Evolutionary conservation across 2,888 invertebrate genomes (phyloP).

Genomic region (Lasioglossum malachurum): DNA sequence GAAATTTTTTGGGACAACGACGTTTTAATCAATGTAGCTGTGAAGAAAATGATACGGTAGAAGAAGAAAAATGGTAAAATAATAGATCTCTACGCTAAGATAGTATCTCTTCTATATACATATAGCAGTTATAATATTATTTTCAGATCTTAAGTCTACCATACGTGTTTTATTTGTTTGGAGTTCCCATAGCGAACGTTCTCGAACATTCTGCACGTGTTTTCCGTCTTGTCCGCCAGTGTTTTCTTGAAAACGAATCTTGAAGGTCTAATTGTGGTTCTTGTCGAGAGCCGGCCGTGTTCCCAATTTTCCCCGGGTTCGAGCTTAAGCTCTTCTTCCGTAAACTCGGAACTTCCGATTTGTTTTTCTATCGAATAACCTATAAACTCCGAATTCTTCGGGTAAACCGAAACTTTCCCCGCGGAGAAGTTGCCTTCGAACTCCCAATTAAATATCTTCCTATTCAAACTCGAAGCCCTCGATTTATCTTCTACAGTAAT

Average conservation of each 20-base stretch:
- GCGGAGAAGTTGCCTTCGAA: neutral
- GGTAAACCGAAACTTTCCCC: conserved; percentile 1
- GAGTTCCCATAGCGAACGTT: neutral
- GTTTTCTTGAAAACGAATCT: neutral
- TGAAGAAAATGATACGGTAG: too few relatives aligned
- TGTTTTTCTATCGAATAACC: conserved; percentile 23
- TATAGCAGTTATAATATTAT: neutral
- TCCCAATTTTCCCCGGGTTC: neutral
- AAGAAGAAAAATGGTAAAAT: too few relatives aligned
- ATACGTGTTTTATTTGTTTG: neutral
- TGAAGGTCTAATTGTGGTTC: conserved; percentile 3
- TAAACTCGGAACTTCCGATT: neutral
- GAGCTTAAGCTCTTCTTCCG: neutral
- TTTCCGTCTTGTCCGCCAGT: neutral
- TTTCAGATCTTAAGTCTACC: neutral
- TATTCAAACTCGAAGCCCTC: conserved; percentile 23
- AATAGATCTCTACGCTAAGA: too few relatives aligned
- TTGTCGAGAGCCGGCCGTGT: neutral
- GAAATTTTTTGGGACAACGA: too few relatives aligned
- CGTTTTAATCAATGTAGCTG: too few relatives aligned
- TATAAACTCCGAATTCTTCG: conserved; percentile 6
- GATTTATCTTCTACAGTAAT: conserved; percentile 25
- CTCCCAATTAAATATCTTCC: conserved; percentile 32
- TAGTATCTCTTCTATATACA: too few relatives aligned
- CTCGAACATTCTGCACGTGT: neutral